Percentiles rank a stretch among this genome's conserved stretches.
phyloP scores from a whole-genome alignment of 2,797 vertebrate genomes.

The Naso thynnoides region DNA sequence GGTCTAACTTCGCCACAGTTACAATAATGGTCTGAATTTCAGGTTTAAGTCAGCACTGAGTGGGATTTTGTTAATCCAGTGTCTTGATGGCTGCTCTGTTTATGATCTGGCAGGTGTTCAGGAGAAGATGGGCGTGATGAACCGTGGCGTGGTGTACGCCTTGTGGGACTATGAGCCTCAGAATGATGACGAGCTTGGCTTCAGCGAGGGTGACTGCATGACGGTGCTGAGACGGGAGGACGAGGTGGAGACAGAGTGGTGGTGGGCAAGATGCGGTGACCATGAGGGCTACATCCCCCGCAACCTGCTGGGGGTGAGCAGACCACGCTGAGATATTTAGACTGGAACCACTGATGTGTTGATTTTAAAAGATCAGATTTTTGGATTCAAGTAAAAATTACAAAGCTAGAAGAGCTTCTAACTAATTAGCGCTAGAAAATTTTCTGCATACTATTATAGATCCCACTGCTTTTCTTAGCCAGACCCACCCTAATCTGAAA shows the following conservation, averaged over 20 bases:
- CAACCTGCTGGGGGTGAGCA: conserved; percentile 92
- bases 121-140: conserved; percentile 99
- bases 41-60: background rate
- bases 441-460: background rate
- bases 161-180: conserved; percentile 93
- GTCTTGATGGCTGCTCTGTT: background rate
- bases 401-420: background rate
- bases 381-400: background rate
- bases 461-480: too few relatives aligned
- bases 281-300: conserved; percentile 92
- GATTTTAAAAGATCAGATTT: background rate
- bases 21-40: background rate
- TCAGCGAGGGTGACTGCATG: conserved; percentile 93
- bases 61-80: background rate
- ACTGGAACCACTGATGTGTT: background rate
- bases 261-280: conserved; percentile 92
- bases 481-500: too few relatives aligned
- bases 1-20: background rate
- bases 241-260: conserved; percentile 91
- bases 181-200: conserved; percentile 88
- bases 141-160: conserved; percentile 92
- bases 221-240: conserved; percentile 90
- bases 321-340: accelerated
- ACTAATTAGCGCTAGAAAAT: background rate
- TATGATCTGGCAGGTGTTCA: conserved; percentile 88